Conservation (phyloP, 1,140 invertebrate species). For the Agraylea sexmaculata region DNA sequence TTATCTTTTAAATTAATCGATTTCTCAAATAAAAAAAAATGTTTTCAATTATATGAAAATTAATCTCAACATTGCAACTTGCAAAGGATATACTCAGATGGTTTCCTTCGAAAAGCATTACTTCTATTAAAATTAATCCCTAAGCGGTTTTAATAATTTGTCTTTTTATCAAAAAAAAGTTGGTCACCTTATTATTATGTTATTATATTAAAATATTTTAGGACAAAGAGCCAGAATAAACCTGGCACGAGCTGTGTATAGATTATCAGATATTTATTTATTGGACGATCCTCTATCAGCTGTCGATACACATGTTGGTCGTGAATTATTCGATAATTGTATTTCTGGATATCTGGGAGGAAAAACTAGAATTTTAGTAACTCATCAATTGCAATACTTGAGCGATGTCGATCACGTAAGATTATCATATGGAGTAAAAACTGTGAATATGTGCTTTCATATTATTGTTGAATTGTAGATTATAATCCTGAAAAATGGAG, state of each 20-base stretch:
- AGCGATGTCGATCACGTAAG: slow-evolving; percentile 22
- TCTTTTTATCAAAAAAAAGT: too few relatives aligned
- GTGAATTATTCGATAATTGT: slow-evolving; percentile 30
- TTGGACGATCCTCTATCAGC: slow-evolving; percentile 48
- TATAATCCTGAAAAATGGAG: slow-evolving; percentile 30
- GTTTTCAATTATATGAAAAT: too few relatives aligned
- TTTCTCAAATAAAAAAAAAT: too few relatives aligned
- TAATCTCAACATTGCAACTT: too few relatives aligned
- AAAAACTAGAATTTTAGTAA: slow-evolving; percentile 41
- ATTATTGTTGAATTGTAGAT: slow-evolving; percentile 19
- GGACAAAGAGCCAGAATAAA: slow-evolving; percentile 50
- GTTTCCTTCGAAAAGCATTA: too few relatives aligned
- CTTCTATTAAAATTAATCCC: too few relatives aligned
- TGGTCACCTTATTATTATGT: too few relatives aligned
- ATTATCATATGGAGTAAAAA: not conserved
- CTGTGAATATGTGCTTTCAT: not conserved
- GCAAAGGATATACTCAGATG: too few relatives aligned
- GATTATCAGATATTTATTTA: slow-evolving; percentile 45
- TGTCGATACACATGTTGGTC: slow-evolving; percentile 43
- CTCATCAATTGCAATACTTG: slow-evolving; percentile 52
- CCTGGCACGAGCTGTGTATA: slow-evolving; percentile 27
- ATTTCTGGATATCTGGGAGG: slow-evolving; percentile 28
- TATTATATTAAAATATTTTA: too few relatives aligned
- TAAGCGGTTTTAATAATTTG: too few relatives aligned
- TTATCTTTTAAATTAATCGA: too few relatives aligned